A percentile compares a stretch with the other conserved stretches of the same genome.
These are phyloP conservation scores for Emmelina monodactyla DNA, from an alignment of 2,888 invertebrate species.

Conservation along the genomic window DNA sequence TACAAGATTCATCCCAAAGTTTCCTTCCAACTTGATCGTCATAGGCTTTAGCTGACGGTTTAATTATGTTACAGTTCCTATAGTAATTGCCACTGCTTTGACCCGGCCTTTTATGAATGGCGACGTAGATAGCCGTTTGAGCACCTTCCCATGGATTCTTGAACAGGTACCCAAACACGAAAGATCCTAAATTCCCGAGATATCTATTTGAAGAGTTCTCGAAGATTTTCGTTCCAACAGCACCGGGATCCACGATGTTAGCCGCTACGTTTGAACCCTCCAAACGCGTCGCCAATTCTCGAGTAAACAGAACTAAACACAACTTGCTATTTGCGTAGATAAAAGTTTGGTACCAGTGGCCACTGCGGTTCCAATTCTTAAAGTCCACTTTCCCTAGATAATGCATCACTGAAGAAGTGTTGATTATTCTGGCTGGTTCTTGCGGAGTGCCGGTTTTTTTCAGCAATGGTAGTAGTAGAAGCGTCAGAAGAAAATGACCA, in stretches of 20 bases:
- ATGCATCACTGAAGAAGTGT: conserved; percentile 81
- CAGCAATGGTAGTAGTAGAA: conserved; percentile 82
- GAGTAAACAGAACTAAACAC: conserved; percentile 74
- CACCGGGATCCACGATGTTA: conserved; percentile 85
- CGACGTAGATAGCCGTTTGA: conserved; percentile 75
- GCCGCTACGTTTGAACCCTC: conserved; percentile 72
- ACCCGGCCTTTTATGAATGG: conserved; percentile 71
- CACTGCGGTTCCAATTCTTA: conserved; percentile 71
- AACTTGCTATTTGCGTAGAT: conserved; percentile 72
- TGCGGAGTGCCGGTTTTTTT: conserved; percentile 61
- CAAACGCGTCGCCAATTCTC: conserved; percentile 74
- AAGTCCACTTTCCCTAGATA: conserved; percentile 72
- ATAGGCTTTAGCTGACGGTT: conserved; percentile 59
- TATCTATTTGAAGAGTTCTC: conserved; percentile 18
- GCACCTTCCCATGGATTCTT: conserved; percentile 77
- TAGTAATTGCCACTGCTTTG: conserved; percentile 75
- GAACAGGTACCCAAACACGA: conserved; percentile 66
- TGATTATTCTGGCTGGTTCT: conserved; percentile 76
- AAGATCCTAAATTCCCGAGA: conserved; percentile 38
- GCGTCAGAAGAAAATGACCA: conserved; percentile 90
- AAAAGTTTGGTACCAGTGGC: conserved; percentile 48
- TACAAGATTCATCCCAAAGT: conserved; percentile 79
- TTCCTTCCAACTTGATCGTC: conserved; percentile 71
- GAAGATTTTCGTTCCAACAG: conserved; percentile 83
- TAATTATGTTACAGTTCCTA: conserved; percentile 70